These are phyloP conservation scores for human DNA, from an alignment of 2,113 vertebrate species.

Conservation along the genomic window GRCh38 chrX:98582501-98583000, in stretches of 20 bases:
- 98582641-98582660: too few relatives aligned
- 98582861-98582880: background rate
- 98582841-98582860: constrained; percentile 2
- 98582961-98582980: background rate
- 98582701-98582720: too few relatives aligned
- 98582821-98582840: background rate
- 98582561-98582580: too few relatives aligned
- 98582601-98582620: too few relatives aligned
- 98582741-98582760: background rate
- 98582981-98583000: background rate
- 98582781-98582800: background rate
- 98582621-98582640: too few relatives aligned
- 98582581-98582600: too few relatives aligned
- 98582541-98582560: too few relatives aligned
- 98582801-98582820: background rate
- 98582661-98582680: too few relatives aligned
- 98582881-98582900: background rate
- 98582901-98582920: background rate
- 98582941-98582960: background rate
- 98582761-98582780: background rate
- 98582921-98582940: background rate
- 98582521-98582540: too few relatives aligned
- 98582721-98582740: background rate
- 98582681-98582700: too few relatives aligned
- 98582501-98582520: too few relatives aligned